Evolutionary conservation across 2,113 vertebrate species (phyloP), one percentile per base, ranked within the genome.

Genomic region (Charadrius vociferus): DNA sequence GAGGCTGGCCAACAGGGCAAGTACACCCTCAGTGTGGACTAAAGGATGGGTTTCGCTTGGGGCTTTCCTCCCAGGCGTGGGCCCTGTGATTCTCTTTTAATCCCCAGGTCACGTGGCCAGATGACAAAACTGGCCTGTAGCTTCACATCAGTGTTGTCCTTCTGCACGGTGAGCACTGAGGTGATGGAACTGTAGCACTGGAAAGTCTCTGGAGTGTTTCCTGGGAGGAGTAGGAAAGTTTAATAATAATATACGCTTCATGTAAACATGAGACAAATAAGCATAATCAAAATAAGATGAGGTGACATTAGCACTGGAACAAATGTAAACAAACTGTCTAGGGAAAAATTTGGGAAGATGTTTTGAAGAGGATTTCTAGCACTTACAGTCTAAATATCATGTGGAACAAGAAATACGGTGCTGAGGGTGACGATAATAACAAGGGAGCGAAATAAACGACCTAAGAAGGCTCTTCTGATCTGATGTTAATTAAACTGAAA

Each of bases 111-210:
- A 27, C 0, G 4, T 23, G 59, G 16, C 50, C 55, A 37, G 21
- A 32, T 62, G 65, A 43, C 59, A 83, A 36, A 77, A 24, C 7
- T 9, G 2, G 39, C 8, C 53, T 16, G 53, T 34, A n/a, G 11
- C 37, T 71, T 75, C 1, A 0, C 34, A 7, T 71, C 34, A 8
- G 6, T 19, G 14, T 41, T 61, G n/a, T 32, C 43, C 49, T 49
- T 49, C 6, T 1, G 39, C 12, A 34, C 3, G 0, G 4, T 5
- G 36, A 53, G 36, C 19, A 27, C 55, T 6, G 2, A 41, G 52
- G 32, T n/a, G 43, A 37, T 41, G 9, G 53, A 47, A 29, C 8
- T 8, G 75, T 23, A n/a, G 47, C 13, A 1, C 36, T 81, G 58
- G 45, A 20, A 91, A 43, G 20, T 27, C 58, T 68, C 43, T 49